Conservation (phyloP, 2,797 vertebrate species). For the Cichlasoma orientale region DNA sequence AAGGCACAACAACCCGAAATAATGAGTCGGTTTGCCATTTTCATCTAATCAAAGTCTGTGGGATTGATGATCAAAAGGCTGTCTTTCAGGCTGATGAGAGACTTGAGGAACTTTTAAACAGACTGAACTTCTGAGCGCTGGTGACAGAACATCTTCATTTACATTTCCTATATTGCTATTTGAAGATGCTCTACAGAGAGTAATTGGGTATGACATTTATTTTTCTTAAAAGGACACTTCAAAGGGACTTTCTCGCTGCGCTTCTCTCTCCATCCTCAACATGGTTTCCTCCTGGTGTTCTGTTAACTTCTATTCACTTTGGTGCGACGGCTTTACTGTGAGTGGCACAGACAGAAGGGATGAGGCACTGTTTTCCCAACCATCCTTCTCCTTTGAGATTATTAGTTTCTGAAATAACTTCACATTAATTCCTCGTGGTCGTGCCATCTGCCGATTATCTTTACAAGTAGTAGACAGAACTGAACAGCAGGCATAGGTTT, state of each 20-base stretch:
- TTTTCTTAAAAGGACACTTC: not conserved
- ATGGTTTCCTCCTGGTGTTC: not conserved
- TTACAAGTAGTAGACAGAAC: conserved; percentile 25
- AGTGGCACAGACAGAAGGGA: conserved; percentile 41
- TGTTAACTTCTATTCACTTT: conserved; percentile 23
- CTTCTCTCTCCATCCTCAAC: not conserved
- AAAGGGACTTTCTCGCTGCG: conserved; percentile 1
- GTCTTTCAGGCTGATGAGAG: conserved; percentile 19
- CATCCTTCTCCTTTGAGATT: conserved; percentile 26
- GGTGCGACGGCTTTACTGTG: not conserved
- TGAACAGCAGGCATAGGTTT: conserved; percentile 32
- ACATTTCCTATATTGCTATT: conserved; percentile 23
- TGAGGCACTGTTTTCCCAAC: conserved; percentile 37
- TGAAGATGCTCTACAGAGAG: not conserved
- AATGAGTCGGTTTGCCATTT: conserved; percentile 13
- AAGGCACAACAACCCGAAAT: conserved; percentile 26
- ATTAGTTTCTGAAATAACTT: conserved; percentile 49
- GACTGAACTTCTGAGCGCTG: not conserved
- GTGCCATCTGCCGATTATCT: conserved; percentile 56
- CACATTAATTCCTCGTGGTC: conserved; percentile 34
- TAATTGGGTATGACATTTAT: conserved; percentile 36
- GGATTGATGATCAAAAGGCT: conserved; percentile 9
- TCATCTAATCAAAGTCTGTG: conserved; percentile 23
- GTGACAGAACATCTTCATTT: conserved; percentile 22
- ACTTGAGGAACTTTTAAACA: conserved; percentile 9